These are phyloP conservation scores for Tenthredo scrophulariae DNA, from an alignment of 2,888 invertebrate species.

Conservation along the genomic window DNA sequence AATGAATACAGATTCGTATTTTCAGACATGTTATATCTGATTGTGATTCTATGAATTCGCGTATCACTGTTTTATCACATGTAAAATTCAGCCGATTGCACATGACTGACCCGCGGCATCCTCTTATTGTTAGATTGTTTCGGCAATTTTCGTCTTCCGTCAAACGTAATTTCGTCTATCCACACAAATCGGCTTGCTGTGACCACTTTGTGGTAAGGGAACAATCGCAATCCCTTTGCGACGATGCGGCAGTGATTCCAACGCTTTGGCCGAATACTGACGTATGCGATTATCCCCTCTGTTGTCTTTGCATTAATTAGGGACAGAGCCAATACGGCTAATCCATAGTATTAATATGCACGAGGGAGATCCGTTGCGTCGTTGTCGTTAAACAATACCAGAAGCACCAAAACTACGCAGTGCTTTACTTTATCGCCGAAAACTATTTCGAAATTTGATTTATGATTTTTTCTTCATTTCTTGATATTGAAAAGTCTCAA, in stretches of 20 bases:
- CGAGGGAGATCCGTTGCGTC: conserved; percentile 7
- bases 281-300: conserved; percentile 37
- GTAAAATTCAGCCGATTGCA: conserved; percentile 21
- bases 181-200: background rate
- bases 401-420: background rate
- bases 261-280: conserved; percentile 38
- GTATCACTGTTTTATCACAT: background rate
- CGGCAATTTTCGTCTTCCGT: background rate
- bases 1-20: background rate
- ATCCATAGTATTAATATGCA: conserved; percentile 40
- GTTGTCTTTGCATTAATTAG: conserved; percentile 32
- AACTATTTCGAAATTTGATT: background rate
- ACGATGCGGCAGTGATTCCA: conserved; percentile 5
- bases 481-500: background rate
- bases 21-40: background rate
- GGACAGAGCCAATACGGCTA: conserved; percentile 10
- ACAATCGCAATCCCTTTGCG: conserved; percentile 40
- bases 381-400: conserved; percentile 21
- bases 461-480: background rate
- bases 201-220: conserved; percentile 26
- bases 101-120: background rate
- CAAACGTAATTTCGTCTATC: conserved; percentile 25
- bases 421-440: background rate
- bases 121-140: conserved; percentile 24
- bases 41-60: background rate